Percentiles rank a stretch among this genome's conserved stretches.
Conservation (phyloP, 2,888 invertebrate genomes). For the Clepsis dumicolana region DNA sequence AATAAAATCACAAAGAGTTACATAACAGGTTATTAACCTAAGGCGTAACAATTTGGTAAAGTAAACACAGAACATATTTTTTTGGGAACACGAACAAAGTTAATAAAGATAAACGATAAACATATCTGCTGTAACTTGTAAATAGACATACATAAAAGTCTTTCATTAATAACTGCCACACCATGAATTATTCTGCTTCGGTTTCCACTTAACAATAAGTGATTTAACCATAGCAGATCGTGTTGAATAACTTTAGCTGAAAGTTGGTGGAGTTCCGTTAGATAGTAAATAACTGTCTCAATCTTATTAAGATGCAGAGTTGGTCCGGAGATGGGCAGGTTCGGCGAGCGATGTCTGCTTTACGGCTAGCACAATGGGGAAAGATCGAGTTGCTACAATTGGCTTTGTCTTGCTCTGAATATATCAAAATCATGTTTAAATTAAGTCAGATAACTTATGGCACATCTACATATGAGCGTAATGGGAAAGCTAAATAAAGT, state of each 20-base stretch:
- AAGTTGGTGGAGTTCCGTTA: slow-evolving; percentile 32
- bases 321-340: slow-evolving; percentile 23
- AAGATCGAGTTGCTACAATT: slow-evolving; percentile 2
- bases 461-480: background rate
- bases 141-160: no score
- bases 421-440: slow-evolving; percentile 12
- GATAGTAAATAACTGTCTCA: slow-evolving; percentile 29
- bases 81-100: no score
- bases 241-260: slow-evolving; percentile 34
- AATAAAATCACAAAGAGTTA: no score
- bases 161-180: no score
- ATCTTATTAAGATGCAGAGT: slow-evolving; percentile 39
- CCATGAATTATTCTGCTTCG: slow-evolving; percentile 3
- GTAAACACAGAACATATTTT: no score
- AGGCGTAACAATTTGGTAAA: no score
- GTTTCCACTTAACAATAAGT: slow-evolving; percentile 9
- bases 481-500: no score
- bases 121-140: no score
- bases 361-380: slow-evolving; percentile 9
- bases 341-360: slow-evolving; percentile 27
- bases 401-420: slow-evolving; percentile 10
- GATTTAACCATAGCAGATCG: slow-evolving; percentile 25
- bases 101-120: no score
- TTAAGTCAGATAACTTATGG: background rate
- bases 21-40: no score